phyloP scores from a whole-genome alignment of 2,113 vertebrate species.

The Oxyruncus cristatus region DNA sequence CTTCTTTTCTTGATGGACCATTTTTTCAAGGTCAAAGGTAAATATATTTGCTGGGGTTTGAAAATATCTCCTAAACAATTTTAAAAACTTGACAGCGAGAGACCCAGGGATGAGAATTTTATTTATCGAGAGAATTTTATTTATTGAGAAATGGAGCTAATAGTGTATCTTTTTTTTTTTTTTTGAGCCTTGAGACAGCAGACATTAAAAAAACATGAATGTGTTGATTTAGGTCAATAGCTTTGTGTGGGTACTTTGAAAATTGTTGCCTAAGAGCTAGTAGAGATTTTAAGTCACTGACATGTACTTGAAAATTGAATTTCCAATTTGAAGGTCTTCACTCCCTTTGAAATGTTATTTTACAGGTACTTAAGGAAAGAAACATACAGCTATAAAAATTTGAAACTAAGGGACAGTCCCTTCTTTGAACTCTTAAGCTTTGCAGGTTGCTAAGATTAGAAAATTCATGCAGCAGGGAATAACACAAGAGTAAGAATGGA shows the following conservation, averaged over 20 bases:
- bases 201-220: neutral
- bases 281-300: neutral
- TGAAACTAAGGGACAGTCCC: neutral
- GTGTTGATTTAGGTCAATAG: neutral
- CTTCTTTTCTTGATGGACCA: neutral
- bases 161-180: neutral
- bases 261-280: neutral
- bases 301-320: neutral
- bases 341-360: neutral
- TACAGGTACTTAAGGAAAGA: neutral
- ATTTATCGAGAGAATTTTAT: neutral
- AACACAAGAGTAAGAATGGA: neutral
- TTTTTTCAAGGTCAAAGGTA: neutral
- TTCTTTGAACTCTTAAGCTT: neutral
- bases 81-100: neutral
- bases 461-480: neutral
- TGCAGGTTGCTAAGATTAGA: neutral
- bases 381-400: neutral
- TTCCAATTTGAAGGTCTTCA: neutral
- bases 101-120: neutral
- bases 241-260: accelerated
- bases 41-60: neutral
- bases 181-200: neutral
- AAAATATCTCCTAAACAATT: neutral
- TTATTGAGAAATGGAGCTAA: neutral